Base-by-base conservation (phyloP, 2,113 vertebrate species). In the Mus pahari region DNA sequence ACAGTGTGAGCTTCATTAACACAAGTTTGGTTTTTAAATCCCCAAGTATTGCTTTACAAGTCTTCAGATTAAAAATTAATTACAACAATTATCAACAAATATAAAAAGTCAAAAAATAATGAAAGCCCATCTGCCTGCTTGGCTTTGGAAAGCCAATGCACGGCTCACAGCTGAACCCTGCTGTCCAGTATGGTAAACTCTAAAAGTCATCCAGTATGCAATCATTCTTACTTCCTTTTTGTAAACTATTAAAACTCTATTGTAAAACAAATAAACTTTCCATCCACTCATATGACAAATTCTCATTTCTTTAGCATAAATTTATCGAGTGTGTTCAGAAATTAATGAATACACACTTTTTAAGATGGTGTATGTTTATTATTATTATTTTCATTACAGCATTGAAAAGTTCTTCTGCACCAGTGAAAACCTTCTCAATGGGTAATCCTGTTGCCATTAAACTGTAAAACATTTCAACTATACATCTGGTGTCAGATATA, bases 31-130 rank as follows among this genome's bases (percentile, higher is more conserved):
- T 94, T 96, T 96, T 94, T 87, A 96, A 97, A 95, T 96, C 86
- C 95, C 86, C 78, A 97, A 97, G 92, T 92, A 92, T 95, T 95
- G 77, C 92, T 92, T 96, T 97, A 97, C 83, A 95, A 94, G 78
- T 90, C 64, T 95, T 97, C 86, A 95, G 92, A 97, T 98, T 96
- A 97, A 97, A 97, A 97, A 96, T 96, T 94, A 97, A 96, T 97
- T 93, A 96, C 81, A 91, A 94, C 62, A 91, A 94, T 97, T 96
- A 96, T 95, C 96, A 97, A 93, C 95, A 97, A 96, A 96, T 94
- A 97, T 55, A 95, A 95, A 94, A 96, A 97, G 96, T 97, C 78
- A 97, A 97, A 96, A 96, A 97, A 96, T 97, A 96, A 97, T 97
- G 86, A 94, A 95, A 93, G 86, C 77, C 89, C 94, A 97, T 96